These are phyloP conservation scores for Pogonomyrmex barbatus DNA, from an alignment of 1,140 invertebrate genomes.

Conservation along the genomic window DNA sequence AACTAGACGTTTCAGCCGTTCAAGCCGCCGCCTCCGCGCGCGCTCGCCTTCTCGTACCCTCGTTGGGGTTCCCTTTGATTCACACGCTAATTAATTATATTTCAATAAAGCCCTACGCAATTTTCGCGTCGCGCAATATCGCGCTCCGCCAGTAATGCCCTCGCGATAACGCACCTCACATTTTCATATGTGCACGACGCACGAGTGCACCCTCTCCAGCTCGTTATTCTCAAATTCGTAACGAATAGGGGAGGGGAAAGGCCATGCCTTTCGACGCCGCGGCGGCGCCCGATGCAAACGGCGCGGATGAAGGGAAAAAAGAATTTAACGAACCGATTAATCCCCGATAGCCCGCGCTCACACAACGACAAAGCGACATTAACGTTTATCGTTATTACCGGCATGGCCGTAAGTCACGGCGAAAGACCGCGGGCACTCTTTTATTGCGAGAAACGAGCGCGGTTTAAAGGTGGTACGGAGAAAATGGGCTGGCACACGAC, in stretches of 20 bases:
- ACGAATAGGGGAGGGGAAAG: slow-evolving; percentile 6
- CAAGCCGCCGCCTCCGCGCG: not conserved
- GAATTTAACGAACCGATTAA: slow-evolving; percentile 76
- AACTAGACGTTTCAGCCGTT: slow-evolving; percentile 63
- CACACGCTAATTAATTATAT: slow-evolving; percentile 77
- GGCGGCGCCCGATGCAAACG: not conserved
- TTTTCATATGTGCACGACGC: slow-evolving; percentile 7
- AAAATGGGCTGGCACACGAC: slow-evolving; percentile 71
- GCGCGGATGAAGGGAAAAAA: slow-evolving; percentile 33
- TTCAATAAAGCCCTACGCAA: slow-evolving; percentile 70
- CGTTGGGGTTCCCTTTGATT: slow-evolving; percentile 66
- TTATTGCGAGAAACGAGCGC: slow-evolving; percentile 73
- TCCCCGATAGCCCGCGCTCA: slow-evolving; percentile 51
- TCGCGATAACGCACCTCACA: slow-evolving; percentile 21
- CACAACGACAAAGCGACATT: slow-evolving; percentile 71
- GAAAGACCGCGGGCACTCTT: slow-evolving; percentile 72
- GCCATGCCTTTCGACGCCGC: slow-evolving; percentile 5
- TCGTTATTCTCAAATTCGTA: slow-evolving; percentile 49
- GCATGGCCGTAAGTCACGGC: slow-evolving; percentile 69
- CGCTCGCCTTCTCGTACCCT: not conserved
- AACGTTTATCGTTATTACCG: slow-evolving; percentile 76
- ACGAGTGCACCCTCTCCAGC: not conserved
- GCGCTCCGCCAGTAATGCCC: not conserved
- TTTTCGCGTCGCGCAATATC: slow-evolving; percentile 71
- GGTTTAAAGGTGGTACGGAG: slow-evolving; percentile 75